These are phyloP conservation scores for Pterobdella sp. DNA, from an alignment of 2,888 invertebrate genomes.

Conservation along the genomic window DNA sequence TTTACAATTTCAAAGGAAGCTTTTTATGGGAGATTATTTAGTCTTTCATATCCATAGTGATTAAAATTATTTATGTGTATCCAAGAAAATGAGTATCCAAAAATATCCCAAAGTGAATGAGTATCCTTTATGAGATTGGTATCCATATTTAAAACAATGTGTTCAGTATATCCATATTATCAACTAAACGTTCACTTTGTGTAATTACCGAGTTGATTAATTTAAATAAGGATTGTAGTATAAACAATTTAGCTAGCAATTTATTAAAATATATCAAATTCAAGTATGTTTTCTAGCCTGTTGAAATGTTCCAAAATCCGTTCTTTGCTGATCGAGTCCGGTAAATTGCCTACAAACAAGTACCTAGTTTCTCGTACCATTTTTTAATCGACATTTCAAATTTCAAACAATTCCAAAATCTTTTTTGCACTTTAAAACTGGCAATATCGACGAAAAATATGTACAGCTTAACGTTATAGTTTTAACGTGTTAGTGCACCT, in stretches of 20 bases:
- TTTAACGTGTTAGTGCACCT: neutral
- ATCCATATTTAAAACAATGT: neutral
- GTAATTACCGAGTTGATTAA: neutral
- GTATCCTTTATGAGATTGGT: neutral
- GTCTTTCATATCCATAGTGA: no score
- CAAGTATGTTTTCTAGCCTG: slow-evolving; percentile 45
- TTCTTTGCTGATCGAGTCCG: slow-evolving; percentile 96
- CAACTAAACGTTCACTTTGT: neutral
- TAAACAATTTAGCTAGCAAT: neutral
- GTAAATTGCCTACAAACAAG: slow-evolving; percentile 99
- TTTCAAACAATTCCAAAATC: neutral
- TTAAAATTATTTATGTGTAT: no score
- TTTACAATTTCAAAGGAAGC: neutral
- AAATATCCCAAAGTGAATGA: neutral
- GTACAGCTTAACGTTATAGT: neutral
- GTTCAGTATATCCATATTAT: neutral
- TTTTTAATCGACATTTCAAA: neutral
- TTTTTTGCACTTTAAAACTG: neutral
- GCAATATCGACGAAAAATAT: neutral
- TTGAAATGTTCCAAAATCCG: slow-evolving; percentile 93
- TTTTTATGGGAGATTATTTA: no score
- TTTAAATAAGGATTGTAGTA: neutral
- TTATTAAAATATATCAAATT: neutral
- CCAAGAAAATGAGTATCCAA: neutral
- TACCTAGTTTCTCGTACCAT: slow-evolving; percentile 99